Percentiles rank a stretch among this genome's conserved stretches.
Conservation (phyloP, 2,888 invertebrate genomes). For the Agrilus cyanescens region DNA sequence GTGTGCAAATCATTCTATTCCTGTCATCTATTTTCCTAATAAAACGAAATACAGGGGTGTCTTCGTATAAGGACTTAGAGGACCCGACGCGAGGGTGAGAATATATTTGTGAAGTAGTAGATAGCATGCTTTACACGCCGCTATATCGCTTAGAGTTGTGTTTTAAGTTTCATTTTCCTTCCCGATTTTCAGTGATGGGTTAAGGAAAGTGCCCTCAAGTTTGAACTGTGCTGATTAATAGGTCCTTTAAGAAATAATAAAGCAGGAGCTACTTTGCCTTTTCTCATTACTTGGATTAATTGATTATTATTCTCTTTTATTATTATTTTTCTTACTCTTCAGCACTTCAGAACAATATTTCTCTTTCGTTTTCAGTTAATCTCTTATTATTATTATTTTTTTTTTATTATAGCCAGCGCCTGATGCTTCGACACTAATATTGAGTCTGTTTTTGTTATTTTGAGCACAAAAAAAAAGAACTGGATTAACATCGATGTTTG, state of each 20-base stretch:
- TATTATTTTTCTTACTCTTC: too few species aligned
- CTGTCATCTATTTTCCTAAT: neutral
- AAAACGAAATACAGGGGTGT: neutral
- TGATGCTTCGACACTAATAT: too few species aligned
- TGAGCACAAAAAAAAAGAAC: too few species aligned
- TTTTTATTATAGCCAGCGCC: slow-evolving; percentile 4
- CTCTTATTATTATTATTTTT: too few species aligned
- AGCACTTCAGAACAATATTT: too few species aligned
- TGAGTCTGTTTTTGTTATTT: too few species aligned
- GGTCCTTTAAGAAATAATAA: slow-evolving; percentile 14
- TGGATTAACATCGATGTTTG: too few species aligned
- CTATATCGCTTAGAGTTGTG: slow-evolving; percentile 19
- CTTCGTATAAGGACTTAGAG: too few species aligned
- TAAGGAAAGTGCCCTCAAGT: slow-evolving; percentile 63
- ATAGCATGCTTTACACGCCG: slow-evolving; percentile 26
- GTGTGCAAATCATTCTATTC: slow-evolving; percentile 11
- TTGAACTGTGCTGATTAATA: slow-evolving; percentile 17
- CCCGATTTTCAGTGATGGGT: slow-evolving; percentile 49
- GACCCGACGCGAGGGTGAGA: slow-evolving; percentile 27
- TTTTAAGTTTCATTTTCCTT: slow-evolving; percentile 27
- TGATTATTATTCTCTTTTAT: too few species aligned
- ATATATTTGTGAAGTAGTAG: slow-evolving; percentile 21
- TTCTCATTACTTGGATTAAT: slow-evolving; percentile 31
- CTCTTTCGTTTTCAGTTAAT: too few species aligned
- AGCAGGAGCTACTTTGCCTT: slow-evolving; percentile 34